Percentiles rank a stretch among this genome's conserved stretches.
Conservation (phyloP, 2,797 vertebrate genomes). For the Loriculus beryllinus region DNA sequence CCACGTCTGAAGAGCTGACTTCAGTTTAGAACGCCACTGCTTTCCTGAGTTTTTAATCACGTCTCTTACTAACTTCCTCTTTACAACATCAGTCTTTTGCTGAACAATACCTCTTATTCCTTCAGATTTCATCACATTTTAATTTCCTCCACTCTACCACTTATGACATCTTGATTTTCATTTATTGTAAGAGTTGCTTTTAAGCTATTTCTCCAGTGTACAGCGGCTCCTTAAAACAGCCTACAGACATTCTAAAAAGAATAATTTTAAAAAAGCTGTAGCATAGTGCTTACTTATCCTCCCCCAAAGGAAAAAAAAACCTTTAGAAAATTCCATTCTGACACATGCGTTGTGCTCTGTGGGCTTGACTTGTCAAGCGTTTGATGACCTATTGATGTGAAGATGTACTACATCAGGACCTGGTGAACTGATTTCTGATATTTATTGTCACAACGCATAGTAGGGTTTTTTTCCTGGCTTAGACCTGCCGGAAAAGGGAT, state of each 20-base stretch:
- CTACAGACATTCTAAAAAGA: background rate
- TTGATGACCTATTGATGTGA: background rate
- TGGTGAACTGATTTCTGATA: background rate
- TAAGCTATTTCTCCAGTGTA: background rate
- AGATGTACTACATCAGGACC: background rate
- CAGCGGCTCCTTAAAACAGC: background rate
- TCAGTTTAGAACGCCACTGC: rapidly evolving
- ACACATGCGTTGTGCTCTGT: rapidly evolving
- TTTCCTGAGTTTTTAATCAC: background rate
- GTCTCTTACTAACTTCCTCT: background rate
- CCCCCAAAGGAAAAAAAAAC: background rate
- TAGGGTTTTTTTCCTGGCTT: background rate
- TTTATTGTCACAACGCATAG: background rate
- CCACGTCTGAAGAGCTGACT: background rate
- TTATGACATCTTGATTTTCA: background rate
- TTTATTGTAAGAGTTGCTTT: background rate
- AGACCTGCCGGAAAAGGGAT: background rate
- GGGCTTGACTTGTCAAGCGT: background rate
- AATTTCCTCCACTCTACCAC: background rate
- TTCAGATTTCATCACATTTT: background rate
- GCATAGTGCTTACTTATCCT: background rate
- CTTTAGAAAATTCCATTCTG: background rate
- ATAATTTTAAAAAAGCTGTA: background rate
- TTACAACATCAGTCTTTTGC: background rate
- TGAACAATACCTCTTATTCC: background rate